Percentiles rank a stretch among this genome's conserved stretches.
Conservation (phyloP, 2,113 vertebrate genomes). For the Orientallactaga bullata region DNA sequence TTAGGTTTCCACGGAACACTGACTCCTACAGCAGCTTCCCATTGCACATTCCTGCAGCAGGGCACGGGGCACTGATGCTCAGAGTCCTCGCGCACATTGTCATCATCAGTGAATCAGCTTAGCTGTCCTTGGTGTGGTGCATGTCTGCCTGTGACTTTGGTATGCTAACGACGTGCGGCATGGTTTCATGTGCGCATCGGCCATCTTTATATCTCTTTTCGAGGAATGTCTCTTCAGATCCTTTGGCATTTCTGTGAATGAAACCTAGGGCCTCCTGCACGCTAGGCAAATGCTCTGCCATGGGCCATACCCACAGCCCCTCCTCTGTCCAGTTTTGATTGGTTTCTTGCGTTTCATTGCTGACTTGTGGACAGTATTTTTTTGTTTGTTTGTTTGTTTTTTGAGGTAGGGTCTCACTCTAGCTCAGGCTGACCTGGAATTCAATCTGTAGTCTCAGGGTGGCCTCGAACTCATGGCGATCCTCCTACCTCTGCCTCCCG, state of each 20-base stretch:
- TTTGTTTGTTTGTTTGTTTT: too few relatives aligned
- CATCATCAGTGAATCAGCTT: rapidly evolving
- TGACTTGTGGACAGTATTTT: not conserved
- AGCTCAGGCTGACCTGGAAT: too few relatives aligned
- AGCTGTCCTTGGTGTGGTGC: rapidly evolving
- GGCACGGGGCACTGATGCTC: rapidly evolving
- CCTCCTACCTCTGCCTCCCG: too few relatives aligned
- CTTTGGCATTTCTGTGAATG: not conserved
- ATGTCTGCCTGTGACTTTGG: rapidly evolving
- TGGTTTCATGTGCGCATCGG: not conserved
- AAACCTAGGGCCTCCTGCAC: not conserved
- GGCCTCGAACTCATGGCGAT: too few relatives aligned
- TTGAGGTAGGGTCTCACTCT: too few relatives aligned
- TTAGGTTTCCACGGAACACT: not conserved
- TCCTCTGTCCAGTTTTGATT: not conserved
- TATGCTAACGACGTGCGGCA: rapidly evolving
- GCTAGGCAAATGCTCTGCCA: not conserved
- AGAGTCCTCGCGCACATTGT: rapidly evolving
- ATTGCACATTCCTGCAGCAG: rapidly evolving
- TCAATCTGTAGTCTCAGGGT: too few relatives aligned
- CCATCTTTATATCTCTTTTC: not conserved
- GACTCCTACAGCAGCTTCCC: rapidly evolving
- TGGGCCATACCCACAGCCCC: not conserved
- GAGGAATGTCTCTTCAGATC: not conserved
- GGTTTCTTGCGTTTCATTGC: not conserved